Evolutionary conservation across 2,888 invertebrate genomes (phyloP).

Genomic region (Mesodorylaimus sp.): DNA sequence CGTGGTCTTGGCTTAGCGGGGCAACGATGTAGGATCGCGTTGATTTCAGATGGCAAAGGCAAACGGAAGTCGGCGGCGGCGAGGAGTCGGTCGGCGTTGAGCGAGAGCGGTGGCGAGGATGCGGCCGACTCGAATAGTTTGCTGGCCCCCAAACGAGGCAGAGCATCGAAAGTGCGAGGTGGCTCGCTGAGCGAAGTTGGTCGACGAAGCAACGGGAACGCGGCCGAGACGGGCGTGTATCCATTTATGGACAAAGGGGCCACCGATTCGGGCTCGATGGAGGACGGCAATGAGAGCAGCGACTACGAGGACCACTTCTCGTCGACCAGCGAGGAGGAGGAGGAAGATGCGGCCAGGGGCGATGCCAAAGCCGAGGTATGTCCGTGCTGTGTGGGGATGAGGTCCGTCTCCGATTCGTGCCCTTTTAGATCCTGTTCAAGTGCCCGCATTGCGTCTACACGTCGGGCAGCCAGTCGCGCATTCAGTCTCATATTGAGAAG

Average conservation of each 20-base stretch:
- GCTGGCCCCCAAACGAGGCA: too few relatives aligned
- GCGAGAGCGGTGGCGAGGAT: background rate
- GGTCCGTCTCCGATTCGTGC: constrained; percentile 12
- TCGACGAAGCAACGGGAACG: background rate
- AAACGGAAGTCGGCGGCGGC: background rate
- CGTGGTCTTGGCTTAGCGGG: too few relatives aligned
- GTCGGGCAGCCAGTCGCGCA: constrained; percentile 37
- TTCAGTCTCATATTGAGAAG: constrained; percentile 41
- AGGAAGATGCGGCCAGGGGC: background rate
- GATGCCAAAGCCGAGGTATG: constrained; percentile 7
- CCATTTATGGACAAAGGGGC: background rate
- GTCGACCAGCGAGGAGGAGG: background rate
- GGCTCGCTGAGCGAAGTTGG: background rate
- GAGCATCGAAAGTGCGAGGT: background rate
- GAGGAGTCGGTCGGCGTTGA: background rate
- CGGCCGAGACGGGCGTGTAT: background rate
- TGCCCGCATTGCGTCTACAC: constrained; percentile 41
- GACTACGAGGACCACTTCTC: constrained; percentile 14
- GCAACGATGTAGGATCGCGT: too few relatives aligned
- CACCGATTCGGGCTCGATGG: constrained; percentile 2
- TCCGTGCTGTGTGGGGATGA: constrained; percentile 11
- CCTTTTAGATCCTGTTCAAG: constrained; percentile 14
- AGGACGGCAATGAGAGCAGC: constrained; percentile 14
- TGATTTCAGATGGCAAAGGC: too few relatives aligned
- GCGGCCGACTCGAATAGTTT: too few relatives aligned